Evolutionary conservation across 1,140 invertebrate genomes (phyloP).

Genomic region (Papilio helenus): DNA sequence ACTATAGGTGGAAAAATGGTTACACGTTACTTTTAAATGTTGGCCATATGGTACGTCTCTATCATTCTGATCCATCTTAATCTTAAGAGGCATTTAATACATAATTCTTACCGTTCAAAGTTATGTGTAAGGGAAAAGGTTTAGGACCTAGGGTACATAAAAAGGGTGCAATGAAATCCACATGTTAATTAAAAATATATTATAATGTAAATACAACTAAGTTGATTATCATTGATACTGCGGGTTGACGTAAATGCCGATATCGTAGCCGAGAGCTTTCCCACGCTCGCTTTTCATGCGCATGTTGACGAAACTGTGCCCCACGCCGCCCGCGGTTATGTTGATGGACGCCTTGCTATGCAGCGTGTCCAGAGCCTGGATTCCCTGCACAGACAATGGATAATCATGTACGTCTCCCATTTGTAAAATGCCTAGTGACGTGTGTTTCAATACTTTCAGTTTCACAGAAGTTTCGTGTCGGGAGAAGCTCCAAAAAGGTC

Average conservation of each 20-base stretch:
- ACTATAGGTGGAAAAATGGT: no score
- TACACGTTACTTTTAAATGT: no score
- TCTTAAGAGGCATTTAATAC: no score
- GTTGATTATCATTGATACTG: constrained; percentile 40
- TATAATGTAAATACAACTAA: neutral
- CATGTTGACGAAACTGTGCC: constrained; percentile 64
- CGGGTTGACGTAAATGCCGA: constrained; percentile 65
- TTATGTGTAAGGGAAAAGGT: no score
- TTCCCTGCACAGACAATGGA: constrained; percentile 56
- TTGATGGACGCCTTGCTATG: constrained; percentile 67
- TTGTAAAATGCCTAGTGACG: no score
- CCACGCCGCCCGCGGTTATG: constrained; percentile 72
- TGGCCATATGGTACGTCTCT: no score
- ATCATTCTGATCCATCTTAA: no score
- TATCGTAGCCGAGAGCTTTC: constrained; percentile 58
- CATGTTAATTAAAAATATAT: neutral
- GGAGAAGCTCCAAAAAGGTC: no score
- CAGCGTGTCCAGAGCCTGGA: constrained; percentile 65
- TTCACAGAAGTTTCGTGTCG: no score
- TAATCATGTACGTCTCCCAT: neutral
- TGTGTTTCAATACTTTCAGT: no score
- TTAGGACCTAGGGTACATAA: neutral
- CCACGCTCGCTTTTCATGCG: constrained; percentile 73
- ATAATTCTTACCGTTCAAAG: no score
- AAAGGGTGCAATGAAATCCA: neutral